Percentiles rank a stretch among this genome's conserved stretches.
These are phyloP conservation scores for honey bee (Apis mellifera) DNA, from an alignment of 1,140 invertebrate genomes.

Conservation along the genomic window Amel_HAv3.1 CM009936.2:13256501-13257000, in stretches of 20 bases:
- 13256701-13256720: slow-evolving; percentile 11
- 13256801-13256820: slow-evolving; percentile 90
- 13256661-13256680: neutral
- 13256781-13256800: slow-evolving; percentile 67
- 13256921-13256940: slow-evolving; percentile 85
- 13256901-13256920: slow-evolving; percentile 79
- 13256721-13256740: neutral
- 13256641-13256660: neutral
- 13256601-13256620: neutral
- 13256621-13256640: neutral
- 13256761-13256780: slow-evolving; percentile 34
- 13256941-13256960: slow-evolving; percentile 84
- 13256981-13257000: slow-evolving; percentile 88
- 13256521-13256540: slow-evolving; percentile 7
- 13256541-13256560: slow-evolving; percentile 10
- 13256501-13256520: neutral
- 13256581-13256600: neutral
- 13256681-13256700: neutral
- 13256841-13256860: slow-evolving; percentile 85
- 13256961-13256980: slow-evolving; percentile 85
- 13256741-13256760: slow-evolving; percentile 14
- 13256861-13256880: slow-evolving; percentile 87
- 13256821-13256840: slow-evolving; percentile 85
- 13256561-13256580: slow-evolving; percentile 10
- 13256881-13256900: slow-evolving; percentile 78